Evolutionary conservation across 2,888 invertebrate species (phyloP), one percentile per base, ranked within the genome.

Genomic region (Mycogona germanica): DNA sequence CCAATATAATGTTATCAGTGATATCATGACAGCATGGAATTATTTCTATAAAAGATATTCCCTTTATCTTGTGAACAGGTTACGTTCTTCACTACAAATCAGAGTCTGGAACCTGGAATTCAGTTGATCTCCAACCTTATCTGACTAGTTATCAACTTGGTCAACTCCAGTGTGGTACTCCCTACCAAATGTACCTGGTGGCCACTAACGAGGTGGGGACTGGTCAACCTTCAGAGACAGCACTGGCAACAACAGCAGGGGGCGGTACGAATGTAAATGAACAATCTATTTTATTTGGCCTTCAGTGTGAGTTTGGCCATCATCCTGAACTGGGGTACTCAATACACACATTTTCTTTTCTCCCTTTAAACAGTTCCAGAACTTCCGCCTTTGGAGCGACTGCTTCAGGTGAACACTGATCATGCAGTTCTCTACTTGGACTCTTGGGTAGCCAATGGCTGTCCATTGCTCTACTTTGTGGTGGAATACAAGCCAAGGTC

Each of bases 381-480:
- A 51, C 19, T 57, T 21, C 57, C 57, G 30, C 37, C 54, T 5
- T 51, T 32, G 32, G 29, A 55, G 12, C 29, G 46, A 28, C 28
- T 57, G 12, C 19, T 57, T 5, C 45, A 46, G 30, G 54, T 51
- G 47, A 57, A 57, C 29, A 51, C 57, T 25, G 55, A 53, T 23
- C 55, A 19, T 62, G 87, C 93, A 49, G 87, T 87, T 2, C 76
- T 96, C 59, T 91, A 91, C 67, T 78, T 96, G 61, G 85, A 82
- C 65, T 84, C 91, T 58, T 96, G 95, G 95, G 83, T 85, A 57
- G 89, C 89, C 69, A 91, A 92, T 54, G 92, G 93, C 57, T 96
- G 95, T 68, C 87, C 91, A 19, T 92, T 96, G 86, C 78, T 85
- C 59, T 88, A 91, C 69, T 95, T 92, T 69, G 91, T 93, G 58